These are phyloP conservation scores for Graphium colonna DNA, from an alignment of 2,888 invertebrate species.

Conservation along the genomic window DNA sequence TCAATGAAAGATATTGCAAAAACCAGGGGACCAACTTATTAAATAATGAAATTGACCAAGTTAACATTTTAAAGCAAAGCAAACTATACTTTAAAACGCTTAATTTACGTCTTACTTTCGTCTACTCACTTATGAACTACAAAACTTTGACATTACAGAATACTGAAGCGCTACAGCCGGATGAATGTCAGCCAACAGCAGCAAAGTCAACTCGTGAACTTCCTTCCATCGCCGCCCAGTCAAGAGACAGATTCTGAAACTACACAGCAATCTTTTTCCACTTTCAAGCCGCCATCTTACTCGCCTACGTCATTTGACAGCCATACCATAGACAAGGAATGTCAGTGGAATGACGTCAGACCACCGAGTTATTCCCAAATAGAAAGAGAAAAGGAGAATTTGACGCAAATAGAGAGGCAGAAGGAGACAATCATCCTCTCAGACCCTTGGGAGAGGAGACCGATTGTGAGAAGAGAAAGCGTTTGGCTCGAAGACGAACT, in stretches of 20 bases:
- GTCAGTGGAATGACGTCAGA: constrained; percentile 79
- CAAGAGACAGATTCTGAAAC: constrained; percentile 64
- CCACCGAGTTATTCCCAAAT: constrained; percentile 65
- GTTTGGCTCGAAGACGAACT: constrained; percentile 90
- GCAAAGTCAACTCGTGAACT: constrained; percentile 88
- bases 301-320: constrained; percentile 75
- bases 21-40: no score
- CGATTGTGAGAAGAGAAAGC: constrained; percentile 75
- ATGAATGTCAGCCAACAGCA: constrained; percentile 71
- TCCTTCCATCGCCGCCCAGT: constrained; percentile 82
- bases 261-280: constrained; percentile 71
- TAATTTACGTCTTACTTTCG: no score
- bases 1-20: no score
- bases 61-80: no score
- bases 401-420: constrained; percentile 63
- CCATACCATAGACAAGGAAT: constrained; percentile 63
- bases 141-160: constrained; percentile 66
- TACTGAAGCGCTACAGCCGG: constrained; percentile 83
- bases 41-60: no score
- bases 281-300: constrained; percentile 74
- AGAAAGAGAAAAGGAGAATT: constrained; percentile 35
- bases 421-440: constrained; percentile 65
- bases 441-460: constrained; percentile 73
- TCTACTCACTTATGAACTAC: no score
- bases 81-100: no score